phyloP scores from a whole-genome alignment of 2,888 invertebrate genomes.

The Crossocerus cetratus region DNA sequence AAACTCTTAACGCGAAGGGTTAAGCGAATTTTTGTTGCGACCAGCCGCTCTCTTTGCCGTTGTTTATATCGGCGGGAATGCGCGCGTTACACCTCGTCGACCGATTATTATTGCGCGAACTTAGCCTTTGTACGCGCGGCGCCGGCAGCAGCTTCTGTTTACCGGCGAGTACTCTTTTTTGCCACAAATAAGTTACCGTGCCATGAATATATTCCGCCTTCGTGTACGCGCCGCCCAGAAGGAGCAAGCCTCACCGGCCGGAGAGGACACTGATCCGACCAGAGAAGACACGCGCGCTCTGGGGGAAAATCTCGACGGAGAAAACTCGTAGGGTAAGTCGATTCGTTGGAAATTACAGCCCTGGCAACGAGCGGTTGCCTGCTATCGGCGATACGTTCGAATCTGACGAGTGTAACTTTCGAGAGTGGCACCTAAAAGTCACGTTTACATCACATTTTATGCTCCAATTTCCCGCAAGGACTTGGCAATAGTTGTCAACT shows the following conservation, averaged over 20 bases:
- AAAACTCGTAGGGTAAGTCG: too few species aligned
- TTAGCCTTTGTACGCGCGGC: conserved; percentile 30
- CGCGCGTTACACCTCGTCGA: conserved; percentile 4
- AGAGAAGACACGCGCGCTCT: too few species aligned
- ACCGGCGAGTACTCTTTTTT: conserved; percentile 3
- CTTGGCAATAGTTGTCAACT: too few species aligned
- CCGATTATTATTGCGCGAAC: conserved; percentile 6
- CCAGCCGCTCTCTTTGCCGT: background rate
- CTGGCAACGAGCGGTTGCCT: conserved; percentile 26
- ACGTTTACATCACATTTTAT: too few species aligned
- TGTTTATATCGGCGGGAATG: background rate
- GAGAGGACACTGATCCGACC: too few species aligned
- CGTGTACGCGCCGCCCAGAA: conserved; percentile 19
- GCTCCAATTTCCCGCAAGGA: too few species aligned
- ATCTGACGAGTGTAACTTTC: conserved; percentile 8
- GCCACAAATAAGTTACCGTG: conserved; percentile 3
- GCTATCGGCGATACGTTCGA: conserved; percentile 31
- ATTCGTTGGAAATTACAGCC: background rate
- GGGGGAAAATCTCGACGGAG: too few species aligned
- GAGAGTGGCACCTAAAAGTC: too few species aligned
- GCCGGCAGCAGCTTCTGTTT: conserved; percentile 15
- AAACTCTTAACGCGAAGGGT: conserved; percentile 21
- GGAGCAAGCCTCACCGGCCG: conserved; percentile 2
- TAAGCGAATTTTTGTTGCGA: conserved; percentile 10
- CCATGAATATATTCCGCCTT: conserved; percentile 1